Percentiles rank a stretch among this genome's conserved stretches.
Conservation (phyloP, 2,888 invertebrate species). For the Hypena proboscidalis region DNA sequence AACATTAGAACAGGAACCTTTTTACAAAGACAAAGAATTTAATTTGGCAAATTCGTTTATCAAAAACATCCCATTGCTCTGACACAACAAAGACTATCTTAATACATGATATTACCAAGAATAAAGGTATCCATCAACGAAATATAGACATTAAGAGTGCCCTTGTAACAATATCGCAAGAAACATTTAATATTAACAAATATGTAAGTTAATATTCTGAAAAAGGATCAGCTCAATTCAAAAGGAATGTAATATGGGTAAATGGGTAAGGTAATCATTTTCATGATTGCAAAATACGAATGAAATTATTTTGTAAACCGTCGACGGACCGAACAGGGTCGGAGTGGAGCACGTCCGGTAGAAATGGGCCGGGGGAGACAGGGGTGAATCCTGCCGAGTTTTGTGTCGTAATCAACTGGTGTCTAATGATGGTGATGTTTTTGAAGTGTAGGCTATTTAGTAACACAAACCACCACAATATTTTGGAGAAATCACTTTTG, state of each 20-base stretch:
- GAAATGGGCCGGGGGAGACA: no score
- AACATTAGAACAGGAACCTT: no score
- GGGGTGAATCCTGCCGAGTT: no score
- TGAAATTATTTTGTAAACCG: constrained; percentile 3
- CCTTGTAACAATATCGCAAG: constrained; percentile 2
- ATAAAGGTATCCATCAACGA: not conserved
- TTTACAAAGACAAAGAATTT: no score
- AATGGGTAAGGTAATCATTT: constrained; percentile 13
- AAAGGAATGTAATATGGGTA: constrained; percentile 5
- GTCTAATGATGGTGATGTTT: no score
- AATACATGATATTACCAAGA: not conserved
- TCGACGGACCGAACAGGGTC: not conserved
- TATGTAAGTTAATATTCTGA: constrained; percentile 15
- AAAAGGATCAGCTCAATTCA: constrained; percentile 10
- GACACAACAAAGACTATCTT: no score
- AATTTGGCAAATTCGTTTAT: no score
- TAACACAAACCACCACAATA: no score
- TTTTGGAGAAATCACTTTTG: no score
- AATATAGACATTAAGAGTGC: constrained; percentile 6
- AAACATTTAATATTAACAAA: constrained; percentile 18
- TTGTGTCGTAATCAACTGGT: no score
- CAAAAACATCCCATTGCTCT: no score
- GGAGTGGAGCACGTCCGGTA: not conserved
- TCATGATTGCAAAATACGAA: constrained; percentile 13
- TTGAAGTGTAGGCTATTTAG: no score